phyloP scores from a whole-genome alignment of 2,797 vertebrate genomes.

The Chelmon rostratus region DNA sequence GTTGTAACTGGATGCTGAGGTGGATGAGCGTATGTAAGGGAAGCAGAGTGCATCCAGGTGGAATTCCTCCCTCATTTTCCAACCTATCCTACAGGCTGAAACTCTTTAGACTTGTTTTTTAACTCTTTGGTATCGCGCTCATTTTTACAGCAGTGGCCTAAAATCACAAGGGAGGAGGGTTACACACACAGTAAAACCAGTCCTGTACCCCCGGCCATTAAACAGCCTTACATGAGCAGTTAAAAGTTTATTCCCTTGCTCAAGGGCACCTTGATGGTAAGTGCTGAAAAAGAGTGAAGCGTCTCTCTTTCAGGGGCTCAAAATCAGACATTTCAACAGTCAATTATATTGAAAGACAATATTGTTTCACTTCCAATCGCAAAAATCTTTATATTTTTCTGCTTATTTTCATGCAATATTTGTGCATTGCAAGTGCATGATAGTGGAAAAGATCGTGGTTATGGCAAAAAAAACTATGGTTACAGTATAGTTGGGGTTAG shows the following conservation, averaged over 20 bases:
- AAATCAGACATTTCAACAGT: conserved; percentile 21
- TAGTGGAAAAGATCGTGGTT: neutral
- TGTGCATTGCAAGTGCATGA: neutral
- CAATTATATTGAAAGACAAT: neutral
- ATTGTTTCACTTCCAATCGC: neutral
- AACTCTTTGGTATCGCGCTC: conserved; percentile 16
- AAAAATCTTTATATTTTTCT: neutral
- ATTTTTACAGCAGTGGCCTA: conserved; percentile 50
- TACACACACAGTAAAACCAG: conserved; percentile 46
- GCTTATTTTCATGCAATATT: neutral
- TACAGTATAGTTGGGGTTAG: neutral
- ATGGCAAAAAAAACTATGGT: neutral
- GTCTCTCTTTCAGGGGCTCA: conserved; percentile 13
- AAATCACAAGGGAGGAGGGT: conserved; percentile 33
- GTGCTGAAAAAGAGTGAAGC: conserved; percentile 23
- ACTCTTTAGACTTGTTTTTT: conserved; percentile 12
- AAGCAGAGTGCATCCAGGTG: conserved; percentile 15
- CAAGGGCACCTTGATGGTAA: conserved; percentile 57
- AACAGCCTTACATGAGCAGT: conserved; percentile 51
- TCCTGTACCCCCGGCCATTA: conserved; percentile 33
- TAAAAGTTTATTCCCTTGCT: conserved; percentile 61
- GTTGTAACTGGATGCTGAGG: conserved; percentile 40
- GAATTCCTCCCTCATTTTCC: conserved; percentile 44
- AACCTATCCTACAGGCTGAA: conserved; percentile 20
- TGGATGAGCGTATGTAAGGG: conserved; percentile 16